Conservation (phyloP, 2,113 vertebrate genomes). For the Ceuthmochares aereus region DNA sequence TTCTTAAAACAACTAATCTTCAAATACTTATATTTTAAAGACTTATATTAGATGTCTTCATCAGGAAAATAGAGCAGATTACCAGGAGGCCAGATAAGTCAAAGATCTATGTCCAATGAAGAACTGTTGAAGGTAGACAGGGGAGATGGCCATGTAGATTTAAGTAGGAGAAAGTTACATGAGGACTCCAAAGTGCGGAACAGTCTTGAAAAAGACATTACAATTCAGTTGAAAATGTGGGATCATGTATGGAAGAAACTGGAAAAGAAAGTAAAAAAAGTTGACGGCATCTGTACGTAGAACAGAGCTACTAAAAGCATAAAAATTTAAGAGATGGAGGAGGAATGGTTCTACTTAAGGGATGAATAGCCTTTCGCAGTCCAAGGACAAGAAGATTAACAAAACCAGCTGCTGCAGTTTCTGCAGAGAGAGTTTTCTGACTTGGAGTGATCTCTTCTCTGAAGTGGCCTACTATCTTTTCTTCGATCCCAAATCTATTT, state of each 20-base stretch:
- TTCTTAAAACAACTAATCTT: neutral
- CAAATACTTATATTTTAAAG: neutral
- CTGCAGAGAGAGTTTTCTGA: neutral
- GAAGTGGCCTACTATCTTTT: neutral
- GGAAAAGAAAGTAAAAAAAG: neutral
- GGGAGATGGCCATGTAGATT: neutral
- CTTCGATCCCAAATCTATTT: neutral
- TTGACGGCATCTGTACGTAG: neutral
- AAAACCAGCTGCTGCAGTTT: neutral
- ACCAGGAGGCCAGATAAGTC: neutral
- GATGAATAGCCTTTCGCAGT: neutral
- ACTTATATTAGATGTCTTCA: neutral
- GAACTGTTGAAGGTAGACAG: neutral
- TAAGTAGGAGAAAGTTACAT: neutral
- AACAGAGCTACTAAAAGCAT: neutral
- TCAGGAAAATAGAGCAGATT: neutral
- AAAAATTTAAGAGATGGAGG: neutral
- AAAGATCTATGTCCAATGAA: neutral
- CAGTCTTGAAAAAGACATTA: neutral
- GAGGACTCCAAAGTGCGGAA: neutral
- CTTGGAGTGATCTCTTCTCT: neutral
- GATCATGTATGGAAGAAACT: rapidly evolving
- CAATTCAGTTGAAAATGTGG: neutral
- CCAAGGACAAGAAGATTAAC: neutral
- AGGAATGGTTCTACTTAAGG: neutral